phyloP scores from a whole-genome alignment of 2,113 vertebrate genomes.

The Caranx melampygus region DNA sequence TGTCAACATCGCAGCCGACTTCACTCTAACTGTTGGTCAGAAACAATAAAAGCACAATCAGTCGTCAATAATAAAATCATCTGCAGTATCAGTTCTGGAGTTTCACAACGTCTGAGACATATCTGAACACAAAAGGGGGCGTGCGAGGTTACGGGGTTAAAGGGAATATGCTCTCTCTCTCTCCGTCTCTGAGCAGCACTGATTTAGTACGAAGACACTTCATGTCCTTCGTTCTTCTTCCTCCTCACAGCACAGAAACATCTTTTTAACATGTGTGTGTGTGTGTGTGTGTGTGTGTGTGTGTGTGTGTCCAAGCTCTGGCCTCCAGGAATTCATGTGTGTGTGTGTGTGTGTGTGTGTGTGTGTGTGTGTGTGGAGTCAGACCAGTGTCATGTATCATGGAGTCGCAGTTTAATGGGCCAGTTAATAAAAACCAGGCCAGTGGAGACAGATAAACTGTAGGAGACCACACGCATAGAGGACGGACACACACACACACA shows the following conservation, averaged over 20 bases:
- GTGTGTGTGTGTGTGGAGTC: constrained; percentile 20
- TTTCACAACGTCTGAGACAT: neutral
- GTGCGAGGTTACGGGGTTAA: constrained; percentile 1
- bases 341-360: constrained; percentile 21
- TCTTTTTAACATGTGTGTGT: constrained; percentile 41
- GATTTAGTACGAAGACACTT: constrained; percentile 22
- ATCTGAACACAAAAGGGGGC: neutral
- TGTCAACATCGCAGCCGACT: too few species aligned
- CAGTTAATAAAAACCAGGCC: constrained; percentile 75
- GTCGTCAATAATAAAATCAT: neutral
- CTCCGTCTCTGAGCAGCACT: neutral
- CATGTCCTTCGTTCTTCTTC: constrained; percentile 24
- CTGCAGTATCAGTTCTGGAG: neutral
- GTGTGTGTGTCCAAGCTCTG: constrained; percentile 17
- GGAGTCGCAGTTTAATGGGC: constrained; percentile 63
- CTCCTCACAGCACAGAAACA: constrained; percentile 16
- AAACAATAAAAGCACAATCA: too few species aligned
- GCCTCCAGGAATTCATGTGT: constrained; percentile 27
- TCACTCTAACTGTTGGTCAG: too few species aligned
- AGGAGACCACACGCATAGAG: constrained; percentile 64
- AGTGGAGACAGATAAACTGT: constrained; percentile 59
- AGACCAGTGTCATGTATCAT: constrained; percentile 69
- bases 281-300: constrained; percentile 6
- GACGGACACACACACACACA: constrained; percentile 3
- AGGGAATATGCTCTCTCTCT: neutral